phyloP scores from a whole-genome alignment of 2,888 invertebrate genomes.

The Scaptomyza cyrtandrae region DNA sequence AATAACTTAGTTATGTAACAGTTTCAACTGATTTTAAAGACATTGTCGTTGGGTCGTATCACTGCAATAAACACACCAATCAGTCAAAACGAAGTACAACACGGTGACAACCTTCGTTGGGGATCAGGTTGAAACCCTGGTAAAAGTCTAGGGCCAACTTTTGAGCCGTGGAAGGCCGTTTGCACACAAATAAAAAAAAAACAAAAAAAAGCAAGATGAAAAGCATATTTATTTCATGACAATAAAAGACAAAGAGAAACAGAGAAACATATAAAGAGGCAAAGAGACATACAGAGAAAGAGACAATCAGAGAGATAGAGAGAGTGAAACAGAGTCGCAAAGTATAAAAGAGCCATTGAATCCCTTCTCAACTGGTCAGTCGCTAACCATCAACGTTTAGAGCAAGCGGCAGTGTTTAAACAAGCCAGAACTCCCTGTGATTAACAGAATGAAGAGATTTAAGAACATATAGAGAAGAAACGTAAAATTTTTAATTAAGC shows the following conservation, averaged over 20 bases:
- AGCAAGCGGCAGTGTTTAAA: slow-evolving; percentile 40
- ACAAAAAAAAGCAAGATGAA: slow-evolving; percentile 41
- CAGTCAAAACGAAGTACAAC: slow-evolving; percentile 5
- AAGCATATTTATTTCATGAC: slow-evolving; percentile 57
- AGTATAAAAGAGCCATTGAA: slow-evolving; percentile 33
- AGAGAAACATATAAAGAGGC: not conserved
- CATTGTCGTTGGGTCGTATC: not conserved
- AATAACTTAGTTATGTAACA: not conserved
- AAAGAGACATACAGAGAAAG: not conserved
- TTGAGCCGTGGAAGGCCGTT: slow-evolving; percentile 14
- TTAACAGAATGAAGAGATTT: not conserved
- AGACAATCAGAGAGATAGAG: not conserved
- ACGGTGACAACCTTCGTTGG: slow-evolving; percentile 27
- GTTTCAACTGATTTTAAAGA: not conserved
- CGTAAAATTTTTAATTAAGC: slow-evolving; percentile 16
- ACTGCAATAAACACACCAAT: slow-evolving; percentile 9
- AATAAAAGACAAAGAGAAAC: not conserved
- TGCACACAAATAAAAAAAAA: slow-evolving; percentile 17
- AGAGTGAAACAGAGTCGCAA: not conserved
- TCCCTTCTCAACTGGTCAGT: slow-evolving; percentile 27
- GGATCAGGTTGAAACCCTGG: slow-evolving; percentile 7
- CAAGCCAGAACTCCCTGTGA: slow-evolving; percentile 26
- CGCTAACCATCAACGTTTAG: slow-evolving; percentile 5
- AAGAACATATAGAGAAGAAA: not conserved
- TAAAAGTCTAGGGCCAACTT: slow-evolving; percentile 2